Conservation (phyloP, 2,797 vertebrate genomes). For the Pangasius macronema region DNA sequence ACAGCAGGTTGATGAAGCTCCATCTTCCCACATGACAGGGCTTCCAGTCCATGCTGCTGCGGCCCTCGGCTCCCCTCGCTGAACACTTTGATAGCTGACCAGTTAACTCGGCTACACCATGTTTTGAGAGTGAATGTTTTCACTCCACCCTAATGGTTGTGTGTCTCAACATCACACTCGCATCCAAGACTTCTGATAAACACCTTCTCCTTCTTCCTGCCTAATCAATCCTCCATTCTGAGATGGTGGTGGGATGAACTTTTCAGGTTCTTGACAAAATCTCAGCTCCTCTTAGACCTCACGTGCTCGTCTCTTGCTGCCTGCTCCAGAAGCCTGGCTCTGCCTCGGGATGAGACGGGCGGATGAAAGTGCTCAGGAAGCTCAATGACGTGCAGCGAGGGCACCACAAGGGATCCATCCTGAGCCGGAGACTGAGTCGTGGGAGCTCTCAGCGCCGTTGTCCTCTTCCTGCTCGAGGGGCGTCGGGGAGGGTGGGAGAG, state of each 20-base stretch:
- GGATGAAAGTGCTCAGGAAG: conserved; percentile 53
- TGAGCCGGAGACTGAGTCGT: conserved; percentile 65
- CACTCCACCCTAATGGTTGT: conserved; percentile 11
- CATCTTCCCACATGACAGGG: conserved; percentile 71
- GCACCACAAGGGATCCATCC: conserved; percentile 70
- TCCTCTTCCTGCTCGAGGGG: conserved; percentile 62
- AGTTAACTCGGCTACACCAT: not conserved
- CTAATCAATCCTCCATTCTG: conserved; percentile 3
- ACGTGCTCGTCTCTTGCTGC: conserved; percentile 46
- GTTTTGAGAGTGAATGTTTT: not conserved
- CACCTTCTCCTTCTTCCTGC: not conserved
- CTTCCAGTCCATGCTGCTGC: conserved; percentile 68
- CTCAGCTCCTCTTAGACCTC: conserved; percentile 29
- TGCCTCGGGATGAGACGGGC: conserved; percentile 35
- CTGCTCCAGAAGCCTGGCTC: conserved; percentile 51
- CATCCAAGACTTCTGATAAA: not conserved
- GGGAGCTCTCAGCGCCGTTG: conserved; percentile 59
- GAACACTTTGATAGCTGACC: conserved; percentile 14
- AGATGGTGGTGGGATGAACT: not conserved
- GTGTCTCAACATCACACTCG: not conserved
- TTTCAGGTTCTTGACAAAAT: conserved; percentile 19
- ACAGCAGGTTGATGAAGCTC: conserved; percentile 70
- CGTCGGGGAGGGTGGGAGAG: conserved; percentile 60
- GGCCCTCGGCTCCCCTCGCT: conserved; percentile 51
- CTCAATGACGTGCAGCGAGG: conserved; percentile 64